phyloP scores from a whole-genome alignment of 2,113 vertebrate genomes.

The Percopsis transmontana region DNA sequence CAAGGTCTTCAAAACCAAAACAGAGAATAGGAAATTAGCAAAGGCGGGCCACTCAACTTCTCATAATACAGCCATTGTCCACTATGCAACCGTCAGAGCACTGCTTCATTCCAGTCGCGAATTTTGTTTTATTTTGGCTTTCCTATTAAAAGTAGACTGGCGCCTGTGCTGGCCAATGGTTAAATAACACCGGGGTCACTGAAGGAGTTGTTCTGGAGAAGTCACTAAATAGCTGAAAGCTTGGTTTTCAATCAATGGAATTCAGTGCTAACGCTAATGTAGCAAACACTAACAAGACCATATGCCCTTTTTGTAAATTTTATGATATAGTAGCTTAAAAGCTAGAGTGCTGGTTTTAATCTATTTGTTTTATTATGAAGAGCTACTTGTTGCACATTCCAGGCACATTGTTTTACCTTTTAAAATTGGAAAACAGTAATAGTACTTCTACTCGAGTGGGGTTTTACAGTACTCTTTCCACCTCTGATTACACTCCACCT shows the following conservation, averaged over 20 bases:
- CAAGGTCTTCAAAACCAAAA: conserved; percentile 29
- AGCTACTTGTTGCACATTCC: too few species aligned
- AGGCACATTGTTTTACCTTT: too few species aligned
- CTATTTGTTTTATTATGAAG: too few species aligned
- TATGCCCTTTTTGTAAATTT: too few species aligned
- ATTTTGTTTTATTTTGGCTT: conserved; percentile 4
- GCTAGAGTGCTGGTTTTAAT: too few species aligned
- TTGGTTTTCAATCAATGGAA: not conserved
- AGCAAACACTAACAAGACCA: too few species aligned
- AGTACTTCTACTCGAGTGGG: too few species aligned
- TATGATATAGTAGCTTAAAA: too few species aligned
- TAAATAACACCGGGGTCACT: not conserved
- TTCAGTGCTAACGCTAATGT: not conserved
- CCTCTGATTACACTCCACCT: too few species aligned
- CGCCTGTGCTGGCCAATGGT: not conserved
- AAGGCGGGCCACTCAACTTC: conserved; percentile 8
- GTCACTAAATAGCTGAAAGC: not conserved
- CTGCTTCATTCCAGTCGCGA: not conserved
- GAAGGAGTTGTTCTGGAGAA: not conserved
- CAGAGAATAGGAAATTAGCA: conserved; percentile 7
- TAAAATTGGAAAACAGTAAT: too few species aligned
- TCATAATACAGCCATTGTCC: conserved; percentile 19
- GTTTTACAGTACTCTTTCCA: too few species aligned
- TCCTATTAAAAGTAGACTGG: not conserved
- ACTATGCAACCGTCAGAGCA: not conserved